These are phyloP conservation scores for Coelopa frigida DNA, from an alignment of 1,140 invertebrate species.

Conservation along the genomic window DNA sequence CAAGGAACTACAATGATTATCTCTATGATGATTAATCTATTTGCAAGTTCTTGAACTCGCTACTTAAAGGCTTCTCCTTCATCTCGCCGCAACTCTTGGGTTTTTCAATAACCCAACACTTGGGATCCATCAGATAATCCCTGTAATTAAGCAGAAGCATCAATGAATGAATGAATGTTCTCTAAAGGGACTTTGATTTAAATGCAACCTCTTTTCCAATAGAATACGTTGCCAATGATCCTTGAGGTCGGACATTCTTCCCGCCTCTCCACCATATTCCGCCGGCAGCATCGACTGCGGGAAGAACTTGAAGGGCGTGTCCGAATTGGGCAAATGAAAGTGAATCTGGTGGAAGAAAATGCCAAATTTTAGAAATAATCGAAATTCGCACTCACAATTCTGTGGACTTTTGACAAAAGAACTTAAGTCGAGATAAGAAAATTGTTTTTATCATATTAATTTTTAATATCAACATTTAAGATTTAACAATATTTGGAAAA, in stretches of 20 bases:
- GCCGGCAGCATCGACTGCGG: conserved; percentile 54
- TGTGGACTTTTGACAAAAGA: too few relatives aligned
- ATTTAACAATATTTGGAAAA: too few relatives aligned
- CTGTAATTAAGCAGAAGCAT: conserved; percentile 11
- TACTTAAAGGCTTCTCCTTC: too few relatives aligned
- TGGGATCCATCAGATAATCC: conserved; percentile 28
- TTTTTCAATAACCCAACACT: conserved; percentile 31
- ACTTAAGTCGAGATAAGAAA: background rate
- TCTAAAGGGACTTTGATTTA: conserved; percentile 1
- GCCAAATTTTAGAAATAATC: too few relatives aligned
- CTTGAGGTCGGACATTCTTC: conserved; percentile 52
- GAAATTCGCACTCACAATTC: background rate
- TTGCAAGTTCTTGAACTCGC: too few relatives aligned
- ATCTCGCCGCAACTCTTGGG: too few relatives aligned
- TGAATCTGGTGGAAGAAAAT: conserved; percentile 47
- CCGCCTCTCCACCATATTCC: conserved; percentile 58
- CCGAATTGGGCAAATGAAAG: conserved; percentile 56
- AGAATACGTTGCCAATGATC: conserved; percentile 48
- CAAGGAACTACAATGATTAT: too few relatives aligned
- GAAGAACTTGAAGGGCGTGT: conserved; percentile 54
- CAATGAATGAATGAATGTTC: background rate
- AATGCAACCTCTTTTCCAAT: conserved; percentile 29
- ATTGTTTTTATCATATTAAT: too few relatives aligned
- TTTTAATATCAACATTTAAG: too few relatives aligned
- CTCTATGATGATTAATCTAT: too few relatives aligned